These are phyloP conservation scores for Zootermopsis nevadensis DNA, from an alignment of 2,888 invertebrate genomes.

Conservation along the genomic window DNA sequence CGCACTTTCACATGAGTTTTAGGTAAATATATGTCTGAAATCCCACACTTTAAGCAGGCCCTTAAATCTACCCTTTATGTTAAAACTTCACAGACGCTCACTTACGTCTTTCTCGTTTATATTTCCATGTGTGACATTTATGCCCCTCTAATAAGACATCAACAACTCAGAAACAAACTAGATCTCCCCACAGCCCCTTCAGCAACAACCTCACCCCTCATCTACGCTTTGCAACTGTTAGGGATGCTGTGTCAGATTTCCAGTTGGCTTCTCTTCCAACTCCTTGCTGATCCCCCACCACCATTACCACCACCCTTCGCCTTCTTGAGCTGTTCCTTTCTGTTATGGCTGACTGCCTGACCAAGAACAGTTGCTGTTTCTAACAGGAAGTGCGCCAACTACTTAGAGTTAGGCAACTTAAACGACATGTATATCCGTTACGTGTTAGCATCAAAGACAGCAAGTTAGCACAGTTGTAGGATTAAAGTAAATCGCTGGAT, in stretches of 20 bases:
- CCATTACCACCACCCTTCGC: not conserved
- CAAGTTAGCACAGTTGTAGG: not conserved
- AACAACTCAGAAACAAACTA: constrained; percentile 14
- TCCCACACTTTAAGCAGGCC: too few species aligned
- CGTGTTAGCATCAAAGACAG: not conserved
- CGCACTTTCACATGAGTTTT: too few species aligned
- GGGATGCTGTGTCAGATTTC: constrained; percentile 12
- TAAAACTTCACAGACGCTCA: too few species aligned
- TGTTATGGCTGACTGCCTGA: constrained; percentile 37
- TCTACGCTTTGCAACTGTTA: not conserved
- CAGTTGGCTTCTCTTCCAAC: constrained; percentile 27
- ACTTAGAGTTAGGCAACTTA: constrained; percentile 8
- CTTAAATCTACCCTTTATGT: too few species aligned
- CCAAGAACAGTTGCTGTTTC: constrained; percentile 31
- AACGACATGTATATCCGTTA: constrained; percentile 6
- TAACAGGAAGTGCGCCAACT: constrained; percentile 41
- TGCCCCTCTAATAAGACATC: not conserved
- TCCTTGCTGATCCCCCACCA: not conserved
- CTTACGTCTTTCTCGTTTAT: not conserved
- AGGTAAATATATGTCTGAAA: too few species aligned
- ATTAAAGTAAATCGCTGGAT: too few species aligned
- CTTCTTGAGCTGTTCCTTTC: constrained; percentile 27
- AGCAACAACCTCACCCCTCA: not conserved
- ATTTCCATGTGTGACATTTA: not conserved
- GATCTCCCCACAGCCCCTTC: not conserved